Conservation (phyloP, 2,797 vertebrate genomes). For the Myotis planiceps region DNA sequence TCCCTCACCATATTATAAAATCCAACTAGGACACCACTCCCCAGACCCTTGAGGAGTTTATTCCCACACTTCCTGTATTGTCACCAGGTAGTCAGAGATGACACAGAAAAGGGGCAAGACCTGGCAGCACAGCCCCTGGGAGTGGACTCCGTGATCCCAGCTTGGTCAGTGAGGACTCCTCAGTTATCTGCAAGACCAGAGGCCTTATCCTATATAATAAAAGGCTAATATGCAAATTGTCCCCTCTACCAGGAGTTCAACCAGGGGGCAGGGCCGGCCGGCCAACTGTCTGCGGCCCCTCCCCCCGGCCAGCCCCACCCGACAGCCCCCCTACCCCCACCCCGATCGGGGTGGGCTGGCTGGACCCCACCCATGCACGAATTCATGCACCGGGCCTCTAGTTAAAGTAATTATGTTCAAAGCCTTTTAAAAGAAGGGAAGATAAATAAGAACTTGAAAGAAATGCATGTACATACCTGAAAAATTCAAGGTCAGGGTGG, state of each 20-base stretch:
- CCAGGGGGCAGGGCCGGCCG: too few relatives aligned
- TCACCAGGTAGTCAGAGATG: neutral
- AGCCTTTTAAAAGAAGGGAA: neutral
- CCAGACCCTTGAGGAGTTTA: neutral
- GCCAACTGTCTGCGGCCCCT: too few relatives aligned
- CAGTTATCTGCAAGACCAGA: neutral
- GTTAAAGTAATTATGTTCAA: neutral
- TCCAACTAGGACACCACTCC: neutral
- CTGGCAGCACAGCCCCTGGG: too few relatives aligned
- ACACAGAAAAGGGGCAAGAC: neutral
- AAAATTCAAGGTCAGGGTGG: neutral
- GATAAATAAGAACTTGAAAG: neutral
- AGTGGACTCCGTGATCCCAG: neutral
- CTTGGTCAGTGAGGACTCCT: neutral
- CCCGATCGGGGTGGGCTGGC: fast-evolving
- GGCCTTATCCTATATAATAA: neutral
- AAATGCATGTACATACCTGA: neutral
- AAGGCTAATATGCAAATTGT: too few relatives aligned
- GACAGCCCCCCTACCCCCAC: too few relatives aligned
- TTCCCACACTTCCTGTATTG: neutral
- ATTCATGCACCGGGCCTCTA: too few relatives aligned
- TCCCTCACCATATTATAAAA: neutral
- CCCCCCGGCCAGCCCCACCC: too few relatives aligned
- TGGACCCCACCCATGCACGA: too few relatives aligned
- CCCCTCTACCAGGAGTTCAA: too few relatives aligned